phyloP scores from a whole-genome alignment of 2,888 invertebrate genomes.

The Drosophila mayaguana region DNA sequence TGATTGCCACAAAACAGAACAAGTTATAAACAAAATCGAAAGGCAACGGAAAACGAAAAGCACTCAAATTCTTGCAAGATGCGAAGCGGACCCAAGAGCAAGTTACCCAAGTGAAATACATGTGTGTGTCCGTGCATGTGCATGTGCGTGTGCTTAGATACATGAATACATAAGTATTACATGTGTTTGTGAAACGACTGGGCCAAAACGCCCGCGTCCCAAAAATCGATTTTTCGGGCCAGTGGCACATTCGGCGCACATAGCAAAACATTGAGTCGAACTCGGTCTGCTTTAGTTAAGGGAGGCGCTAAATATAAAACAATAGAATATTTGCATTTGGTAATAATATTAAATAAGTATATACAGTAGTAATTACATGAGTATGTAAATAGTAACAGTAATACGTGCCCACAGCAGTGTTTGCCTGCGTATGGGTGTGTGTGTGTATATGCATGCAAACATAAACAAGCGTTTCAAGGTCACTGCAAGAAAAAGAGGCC shows the following conservation, averaged over 20 bases:
- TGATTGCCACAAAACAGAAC: slow-evolving; percentile 60
- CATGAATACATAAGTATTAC: slow-evolving; percentile 1
- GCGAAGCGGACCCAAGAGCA: slow-evolving; percentile 43
- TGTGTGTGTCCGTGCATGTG: slow-evolving; percentile 2
- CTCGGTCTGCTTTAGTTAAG: slow-evolving; percentile 8
- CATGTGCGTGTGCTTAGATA: slow-evolving; percentile 6
- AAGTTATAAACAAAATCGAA: slow-evolving; percentile 78
- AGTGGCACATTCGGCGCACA: slow-evolving; percentile 60
- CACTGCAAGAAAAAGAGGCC: slow-evolving; percentile 59
- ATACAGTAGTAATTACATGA: background rate
- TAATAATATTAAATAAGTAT: slow-evolving; percentile 23
- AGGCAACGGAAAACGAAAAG: slow-evolving; percentile 60
- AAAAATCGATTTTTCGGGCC: slow-evolving; percentile 73
- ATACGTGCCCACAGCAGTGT: background rate
- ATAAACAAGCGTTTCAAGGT: slow-evolving; percentile 76
- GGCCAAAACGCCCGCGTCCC: slow-evolving; percentile 57
- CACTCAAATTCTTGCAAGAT: slow-evolving; percentile 33
- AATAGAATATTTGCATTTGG: slow-evolving; percentile 8
- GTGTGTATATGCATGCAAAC: slow-evolving; percentile 31
- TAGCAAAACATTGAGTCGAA: slow-evolving; percentile 28
- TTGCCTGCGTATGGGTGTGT: background rate
- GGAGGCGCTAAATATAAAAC: slow-evolving; percentile 1
- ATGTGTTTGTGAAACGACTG: slow-evolving; percentile 30
- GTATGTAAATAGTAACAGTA: background rate
- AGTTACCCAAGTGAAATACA: slow-evolving; percentile 34